Percentiles rank a stretch among this genome's conserved stretches.
Conservation (phyloP, 2,113 vertebrate genomes). For the Hippoglossus stenolepis region DNA sequence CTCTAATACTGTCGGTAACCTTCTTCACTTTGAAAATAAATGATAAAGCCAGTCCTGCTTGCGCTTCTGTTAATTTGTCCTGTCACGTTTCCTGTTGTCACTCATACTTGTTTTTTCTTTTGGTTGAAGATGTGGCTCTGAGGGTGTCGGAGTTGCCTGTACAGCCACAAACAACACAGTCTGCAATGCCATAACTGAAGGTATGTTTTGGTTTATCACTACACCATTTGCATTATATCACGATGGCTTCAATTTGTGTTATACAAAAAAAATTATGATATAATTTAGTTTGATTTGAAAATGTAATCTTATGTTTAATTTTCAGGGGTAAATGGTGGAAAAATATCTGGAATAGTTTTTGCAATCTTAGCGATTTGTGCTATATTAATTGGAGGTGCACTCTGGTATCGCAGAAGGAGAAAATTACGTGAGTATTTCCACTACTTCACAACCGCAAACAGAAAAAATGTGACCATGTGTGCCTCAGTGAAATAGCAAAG, state of each 20-base stretch:
- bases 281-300: background rate
- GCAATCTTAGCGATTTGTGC: background rate
- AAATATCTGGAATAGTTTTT: fast-evolving
- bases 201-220: slow-evolving; percentile 25
- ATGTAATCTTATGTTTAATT: slow-evolving; percentile 8
- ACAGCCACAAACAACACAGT: slow-evolving; percentile 54
- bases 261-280: background rate
- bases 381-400: fast-evolving
- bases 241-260: background rate
- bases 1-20: background rate
- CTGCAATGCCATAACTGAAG: slow-evolving; percentile 31
- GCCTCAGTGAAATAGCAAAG: background rate
- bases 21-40: background rate
- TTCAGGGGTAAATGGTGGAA: background rate
- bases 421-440: slow-evolving; percentile 28
- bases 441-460: background rate
- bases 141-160: slow-evolving; percentile 42
- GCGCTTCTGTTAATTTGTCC: background rate
- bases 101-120: slow-evolving; percentile 1
- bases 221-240: background rate
- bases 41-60: too few species aligned
- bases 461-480: background rate
- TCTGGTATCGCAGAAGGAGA: fast-evolving
- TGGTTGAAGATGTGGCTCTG: slow-evolving; percentile 61
- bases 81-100: background rate